These are phyloP conservation scores for Riparia riparia DNA, from an alignment of 2,113 vertebrate genomes.

Conservation along the genomic window DNA sequence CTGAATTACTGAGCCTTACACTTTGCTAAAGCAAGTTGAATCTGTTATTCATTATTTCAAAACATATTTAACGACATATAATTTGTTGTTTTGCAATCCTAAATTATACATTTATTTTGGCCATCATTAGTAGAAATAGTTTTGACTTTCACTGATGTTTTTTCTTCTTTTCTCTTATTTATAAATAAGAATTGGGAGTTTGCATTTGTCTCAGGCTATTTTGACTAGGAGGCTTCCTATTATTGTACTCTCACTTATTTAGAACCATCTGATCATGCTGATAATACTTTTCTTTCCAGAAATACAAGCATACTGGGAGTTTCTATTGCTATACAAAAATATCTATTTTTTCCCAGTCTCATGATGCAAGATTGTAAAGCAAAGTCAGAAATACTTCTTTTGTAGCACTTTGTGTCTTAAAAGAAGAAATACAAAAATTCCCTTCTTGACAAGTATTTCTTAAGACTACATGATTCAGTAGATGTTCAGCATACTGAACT, in stretches of 20 bases:
- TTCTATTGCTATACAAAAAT: neutral
- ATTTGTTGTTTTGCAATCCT: neutral
- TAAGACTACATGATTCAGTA: neutral
- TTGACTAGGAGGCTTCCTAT: neutral
- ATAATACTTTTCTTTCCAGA: neutral
- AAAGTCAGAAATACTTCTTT: constrained; percentile 20
- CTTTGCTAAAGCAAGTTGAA: neutral
- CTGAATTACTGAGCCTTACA: neutral
- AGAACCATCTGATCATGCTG: neutral
- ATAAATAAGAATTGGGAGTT: neutral
- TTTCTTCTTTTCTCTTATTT: neutral
- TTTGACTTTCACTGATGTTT: neutral
- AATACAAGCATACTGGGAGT: neutral
- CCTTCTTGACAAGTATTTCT: constrained; percentile 7
- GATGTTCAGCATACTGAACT: constrained; percentile 5
- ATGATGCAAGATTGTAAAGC: neutral
- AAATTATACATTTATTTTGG: neutral
- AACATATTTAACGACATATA: neutral
- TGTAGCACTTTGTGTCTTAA: neutral
- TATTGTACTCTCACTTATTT: neutral
- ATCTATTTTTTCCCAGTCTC: neutral
- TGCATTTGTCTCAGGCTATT: neutral
- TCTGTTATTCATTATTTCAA: neutral
- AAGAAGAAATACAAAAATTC: neutral
- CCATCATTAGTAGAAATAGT: neutral